Evolutionary conservation across 2,888 invertebrate species (phyloP).

Genomic region (Ochropleura plecta): DNA sequence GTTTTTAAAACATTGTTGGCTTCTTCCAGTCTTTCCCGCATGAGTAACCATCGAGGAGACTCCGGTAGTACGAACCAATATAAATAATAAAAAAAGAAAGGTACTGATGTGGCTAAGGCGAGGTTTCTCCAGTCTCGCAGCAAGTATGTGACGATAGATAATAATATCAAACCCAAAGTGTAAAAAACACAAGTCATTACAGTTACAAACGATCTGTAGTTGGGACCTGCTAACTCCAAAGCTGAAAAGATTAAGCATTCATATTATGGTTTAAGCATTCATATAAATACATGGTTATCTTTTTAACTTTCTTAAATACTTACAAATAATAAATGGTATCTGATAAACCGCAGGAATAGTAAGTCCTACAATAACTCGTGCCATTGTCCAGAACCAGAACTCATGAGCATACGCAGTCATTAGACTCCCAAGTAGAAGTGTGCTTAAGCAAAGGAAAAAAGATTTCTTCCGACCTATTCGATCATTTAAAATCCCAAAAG

Average conservation of each 20-base stretch:
- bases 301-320: constrained; percentile 61
- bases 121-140: constrained; percentile 96
- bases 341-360: constrained; percentile 98
- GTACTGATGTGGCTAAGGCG: constrained; percentile 95
- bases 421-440: constrained; percentile 95
- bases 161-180: constrained; percentile 95
- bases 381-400: constrained; percentile 96
- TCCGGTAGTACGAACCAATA: constrained; percentile 97
- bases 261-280: neutral
- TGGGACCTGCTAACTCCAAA: constrained; percentile 97
- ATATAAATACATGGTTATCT: neutral
- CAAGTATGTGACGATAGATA: constrained; percentile 96
- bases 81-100: constrained; percentile 95
- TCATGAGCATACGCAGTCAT: constrained; percentile 94
- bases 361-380: constrained; percentile 95
- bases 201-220: constrained; percentile 97
- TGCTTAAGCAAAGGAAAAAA: constrained; percentile 96
- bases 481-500: constrained; percentile 96
- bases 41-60: constrained; percentile 97
- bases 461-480: constrained; percentile 96
- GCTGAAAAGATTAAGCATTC: constrained; percentile 90
- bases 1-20: constrained; percentile 94
- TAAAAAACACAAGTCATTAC: constrained; percentile 98
- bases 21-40: constrained; percentile 95
- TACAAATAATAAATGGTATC: constrained; percentile 98